Evolutionary conservation across 30 jellyfish, hydroid and myxozoan species (phyloP), one percentile per base, ranked within the genome.

Genomic region (Cassiopea andromeda): DNA sequence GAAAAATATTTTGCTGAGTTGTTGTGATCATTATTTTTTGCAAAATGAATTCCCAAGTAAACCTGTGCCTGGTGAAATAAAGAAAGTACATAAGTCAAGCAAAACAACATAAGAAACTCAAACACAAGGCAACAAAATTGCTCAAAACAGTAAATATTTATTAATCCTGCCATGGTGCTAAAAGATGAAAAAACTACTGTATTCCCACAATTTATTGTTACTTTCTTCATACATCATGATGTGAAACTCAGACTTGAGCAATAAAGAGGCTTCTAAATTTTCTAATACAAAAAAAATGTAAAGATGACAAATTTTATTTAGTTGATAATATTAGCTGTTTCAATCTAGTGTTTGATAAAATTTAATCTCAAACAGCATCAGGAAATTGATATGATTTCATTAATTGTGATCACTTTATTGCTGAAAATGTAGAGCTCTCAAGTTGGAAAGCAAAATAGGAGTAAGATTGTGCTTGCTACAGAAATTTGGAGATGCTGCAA

Each of bases 1-100:
- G 87, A 17, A 78, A 89, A 89, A 75, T 71, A 89, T 38, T 73
- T 80, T 38, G 91, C 96, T 3, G 96, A 73, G 1, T 69, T 58
- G 46, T n/a, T 69, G 38, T 81, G 88, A n/a, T 89, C 73, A 8
- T 61, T 75, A 44, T 72, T 49, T 47, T 72, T 89, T 19, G 88
- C 91, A 47, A 27, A 80, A 46, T 81, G 80, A 75, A 70, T 44
- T 50, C 91, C 96, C 88, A 89, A 5, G 69, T 73, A 64, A 6
- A 80, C 91, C 49, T 89, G 96, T 7, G 96, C 96, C 96, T 89
- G 38, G 60, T 48, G 64, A 54, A 10, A 3, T 9, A 17, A 17
- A 45, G 17, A 54, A 69, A 69, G 61, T 38, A 0, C 3, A 0
- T 7, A 43, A 0, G 50, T 5, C 15, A 27, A 64, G 2, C 6